phyloP scores from a whole-genome alignment of 1,140 invertebrate genomes.

The Drosophila virilis region DNA sequence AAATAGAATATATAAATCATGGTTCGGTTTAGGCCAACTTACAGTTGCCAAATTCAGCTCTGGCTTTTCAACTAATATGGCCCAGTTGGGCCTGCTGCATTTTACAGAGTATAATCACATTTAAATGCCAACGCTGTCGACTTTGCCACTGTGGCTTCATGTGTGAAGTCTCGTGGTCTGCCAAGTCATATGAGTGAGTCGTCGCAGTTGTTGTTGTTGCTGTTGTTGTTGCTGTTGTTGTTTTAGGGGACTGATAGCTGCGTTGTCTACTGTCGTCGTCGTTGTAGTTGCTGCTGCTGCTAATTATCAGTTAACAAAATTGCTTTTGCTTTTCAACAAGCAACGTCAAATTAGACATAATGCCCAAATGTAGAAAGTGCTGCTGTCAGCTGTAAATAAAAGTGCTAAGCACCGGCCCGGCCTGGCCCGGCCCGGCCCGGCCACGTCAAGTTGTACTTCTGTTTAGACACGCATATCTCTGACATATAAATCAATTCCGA shows the following conservation, averaged over 20 bases:
- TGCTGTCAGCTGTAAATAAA: constrained; percentile 43
- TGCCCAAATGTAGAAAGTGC: constrained; percentile 45
- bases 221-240: constrained; percentile 19
- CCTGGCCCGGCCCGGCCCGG: neutral
- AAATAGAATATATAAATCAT: too few relatives aligned
- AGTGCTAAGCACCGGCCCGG: constrained; percentile 23
- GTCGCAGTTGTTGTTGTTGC: constrained; percentile 38
- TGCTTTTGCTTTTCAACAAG: constrained; percentile 58
- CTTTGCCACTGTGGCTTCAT: constrained; percentile 57
- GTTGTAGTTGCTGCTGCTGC: constrained; percentile 6
- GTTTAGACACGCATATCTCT: constrained; percentile 20
- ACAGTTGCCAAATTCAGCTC: too few relatives aligned
- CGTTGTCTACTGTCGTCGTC: constrained; percentile 29
- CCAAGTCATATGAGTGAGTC: constrained; percentile 80
- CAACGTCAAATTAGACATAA: constrained; percentile 47
- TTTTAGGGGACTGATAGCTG: constrained; percentile 38
- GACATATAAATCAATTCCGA: constrained; percentile 45
- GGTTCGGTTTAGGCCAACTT: too few relatives aligned
- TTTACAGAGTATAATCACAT: constrained; percentile 40
- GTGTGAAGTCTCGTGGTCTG: constrained; percentile 80
- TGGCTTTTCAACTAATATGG: neutral
- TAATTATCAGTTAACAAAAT: constrained; percentile 77
- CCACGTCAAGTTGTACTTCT: constrained; percentile 37
- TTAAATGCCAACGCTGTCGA: constrained; percentile 54
- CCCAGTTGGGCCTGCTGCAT: neutral